A percentile compares a stretch with the other conserved stretches of the same genome.
These are phyloP conservation scores for Ophioninae sp. DNA, from an alignment of 2,888 invertebrate species.

Conservation along the genomic window DNA sequence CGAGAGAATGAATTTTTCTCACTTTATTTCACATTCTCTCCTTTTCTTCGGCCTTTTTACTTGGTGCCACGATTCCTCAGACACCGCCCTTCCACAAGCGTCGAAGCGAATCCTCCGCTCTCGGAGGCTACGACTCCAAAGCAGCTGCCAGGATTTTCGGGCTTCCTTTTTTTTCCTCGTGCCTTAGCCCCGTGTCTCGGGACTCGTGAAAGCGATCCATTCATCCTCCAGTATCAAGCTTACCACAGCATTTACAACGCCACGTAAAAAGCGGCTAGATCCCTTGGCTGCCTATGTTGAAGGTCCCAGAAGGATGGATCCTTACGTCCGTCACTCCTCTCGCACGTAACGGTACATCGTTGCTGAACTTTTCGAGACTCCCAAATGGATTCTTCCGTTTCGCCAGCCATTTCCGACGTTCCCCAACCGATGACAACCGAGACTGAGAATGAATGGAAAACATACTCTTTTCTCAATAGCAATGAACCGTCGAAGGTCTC, in stretches of 20 bases:
- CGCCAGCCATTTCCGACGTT: constrained; percentile 44
- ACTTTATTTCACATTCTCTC: constrained; percentile 26
- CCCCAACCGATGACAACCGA: constrained; percentile 1
- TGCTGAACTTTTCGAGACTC: constrained; percentile 8
- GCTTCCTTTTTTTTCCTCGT: constrained; percentile 32
- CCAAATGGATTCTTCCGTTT: constrained; percentile 66
- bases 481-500: constrained; percentile 1
- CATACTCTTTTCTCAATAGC: constrained; percentile 28
- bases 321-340: constrained; percentile 7
- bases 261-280: constrained; percentile 51
- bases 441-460: constrained; percentile 1
- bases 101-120: no score
- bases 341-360: neutral
- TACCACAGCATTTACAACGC: neutral
- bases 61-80: constrained; percentile 63
- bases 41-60: neutral
- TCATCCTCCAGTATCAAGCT: constrained; percentile 53
- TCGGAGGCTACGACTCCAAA: constrained; percentile 22
- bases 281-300: constrained; percentile 36
- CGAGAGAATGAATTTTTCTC: constrained; percentile 48
- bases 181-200: neutral
- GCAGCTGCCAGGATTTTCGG: constrained; percentile 63
- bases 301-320: constrained; percentile 47
- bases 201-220: constrained; percentile 60
- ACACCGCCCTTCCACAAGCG: constrained; percentile 54